phyloP scores from a whole-genome alignment of 2,797 vertebrate genomes.

The Picus viridis region DNA sequence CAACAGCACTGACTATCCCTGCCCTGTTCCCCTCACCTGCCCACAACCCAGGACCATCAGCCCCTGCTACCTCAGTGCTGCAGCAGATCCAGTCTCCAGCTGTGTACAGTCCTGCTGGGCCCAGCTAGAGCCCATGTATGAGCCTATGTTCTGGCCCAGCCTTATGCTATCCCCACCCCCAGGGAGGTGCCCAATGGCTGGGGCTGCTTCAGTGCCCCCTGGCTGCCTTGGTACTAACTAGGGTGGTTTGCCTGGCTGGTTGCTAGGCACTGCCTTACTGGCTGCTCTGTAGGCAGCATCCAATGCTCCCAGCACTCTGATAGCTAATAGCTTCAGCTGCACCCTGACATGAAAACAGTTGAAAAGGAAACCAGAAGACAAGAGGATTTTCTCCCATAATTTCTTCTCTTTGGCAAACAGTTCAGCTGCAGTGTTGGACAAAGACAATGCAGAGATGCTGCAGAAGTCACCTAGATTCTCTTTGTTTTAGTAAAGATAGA shows the following conservation, averaged over 20 bases:
- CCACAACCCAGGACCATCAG: not conserved
- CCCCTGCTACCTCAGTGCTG: rapidly evolving
- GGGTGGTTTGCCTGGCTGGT: not conserved
- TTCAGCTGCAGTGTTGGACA: not conserved
- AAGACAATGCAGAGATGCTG: not conserved
- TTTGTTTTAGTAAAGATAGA: not conserved
- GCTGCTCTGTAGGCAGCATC: not conserved
- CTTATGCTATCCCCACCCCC: not conserved
- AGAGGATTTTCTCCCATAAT: not conserved
- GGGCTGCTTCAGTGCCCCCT: not conserved
- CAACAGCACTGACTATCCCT: rapidly evolving
- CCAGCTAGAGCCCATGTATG: rapidly evolving
- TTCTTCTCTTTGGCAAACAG: not conserved
- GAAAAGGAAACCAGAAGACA: not conserved
- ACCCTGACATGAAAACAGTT: not conserved
- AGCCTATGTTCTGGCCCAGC: rapidly evolving
- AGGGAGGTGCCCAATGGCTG: not conserved
- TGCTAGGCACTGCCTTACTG: not conserved
- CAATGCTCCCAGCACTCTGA: rapidly evolving
- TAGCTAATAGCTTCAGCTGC: not conserved
- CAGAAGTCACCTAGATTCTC: not conserved
- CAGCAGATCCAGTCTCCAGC: rapidly evolving
- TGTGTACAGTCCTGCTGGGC: not conserved
- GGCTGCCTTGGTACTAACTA: not conserved
- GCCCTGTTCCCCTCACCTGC: not conserved